Percentiles rank a stretch among this genome's conserved stretches.
phyloP scores from a whole-genome alignment of 2,113 vertebrate genomes.

The Steatornis caripensis region DNA sequence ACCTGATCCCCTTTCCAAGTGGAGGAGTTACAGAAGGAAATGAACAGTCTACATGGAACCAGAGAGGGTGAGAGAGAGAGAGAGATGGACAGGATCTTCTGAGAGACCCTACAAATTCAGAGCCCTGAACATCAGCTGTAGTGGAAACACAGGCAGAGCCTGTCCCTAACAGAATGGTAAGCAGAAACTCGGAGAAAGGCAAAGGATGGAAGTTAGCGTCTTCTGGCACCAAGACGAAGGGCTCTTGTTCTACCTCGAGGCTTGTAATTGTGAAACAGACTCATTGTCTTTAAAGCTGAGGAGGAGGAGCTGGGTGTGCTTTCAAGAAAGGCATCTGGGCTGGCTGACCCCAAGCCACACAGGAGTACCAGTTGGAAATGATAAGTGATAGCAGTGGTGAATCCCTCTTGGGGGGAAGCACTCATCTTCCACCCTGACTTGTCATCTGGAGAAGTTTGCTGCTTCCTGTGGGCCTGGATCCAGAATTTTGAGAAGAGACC shows the following conservation, averaged over 20 bases:
- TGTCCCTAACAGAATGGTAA: not conserved
- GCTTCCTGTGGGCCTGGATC: not conserved
- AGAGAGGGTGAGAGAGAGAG: not conserved
- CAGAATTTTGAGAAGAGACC: not conserved
- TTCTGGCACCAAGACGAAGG: not conserved
- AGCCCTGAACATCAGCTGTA: not conserved
- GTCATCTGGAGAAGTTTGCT: not conserved
- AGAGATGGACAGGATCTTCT: not conserved
- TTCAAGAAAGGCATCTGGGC: not conserved
- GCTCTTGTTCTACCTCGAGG: not conserved
- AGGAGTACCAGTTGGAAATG: not conserved
- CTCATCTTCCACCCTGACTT: not conserved
- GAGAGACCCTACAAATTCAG: not conserved
- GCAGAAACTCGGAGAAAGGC: not conserved
- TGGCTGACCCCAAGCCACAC: not conserved
- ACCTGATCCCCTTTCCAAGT: not conserved
- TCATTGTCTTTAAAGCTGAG: not conserved
- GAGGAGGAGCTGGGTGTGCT: not conserved
- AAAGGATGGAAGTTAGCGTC: not conserved
- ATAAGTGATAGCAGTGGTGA: not conserved
- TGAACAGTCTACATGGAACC: not conserved
- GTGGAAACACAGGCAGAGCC: not conserved
- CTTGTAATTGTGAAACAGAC: not conserved
- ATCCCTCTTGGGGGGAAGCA: not conserved
- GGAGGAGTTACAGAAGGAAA: not conserved